Conservation (phyloP, 2,888 invertebrate species). For the Merodon equestris region DNA sequence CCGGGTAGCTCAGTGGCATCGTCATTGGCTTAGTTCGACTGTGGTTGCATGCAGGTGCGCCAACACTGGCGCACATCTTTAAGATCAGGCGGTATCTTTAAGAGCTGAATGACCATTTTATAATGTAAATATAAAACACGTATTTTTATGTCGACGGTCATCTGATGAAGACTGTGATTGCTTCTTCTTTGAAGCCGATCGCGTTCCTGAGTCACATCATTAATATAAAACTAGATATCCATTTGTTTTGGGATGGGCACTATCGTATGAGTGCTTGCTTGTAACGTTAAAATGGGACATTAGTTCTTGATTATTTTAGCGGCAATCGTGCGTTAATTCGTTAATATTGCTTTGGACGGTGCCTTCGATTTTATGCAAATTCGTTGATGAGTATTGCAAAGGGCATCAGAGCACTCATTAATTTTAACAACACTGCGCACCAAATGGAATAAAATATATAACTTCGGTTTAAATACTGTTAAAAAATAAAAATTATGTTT, state of each 20-base stretch:
- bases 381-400: too few relatives aligned
- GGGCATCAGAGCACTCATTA: too few relatives aligned
- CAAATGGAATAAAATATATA: too few relatives aligned
- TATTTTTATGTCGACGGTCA: slow-evolving; percentile 70
- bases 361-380: too few relatives aligned
- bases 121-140: slow-evolving; percentile 70
- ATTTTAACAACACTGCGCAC: too few relatives aligned
- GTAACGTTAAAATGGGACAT: slow-evolving; percentile 12
- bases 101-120: slow-evolving; percentile 65
- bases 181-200: slow-evolving; percentile 66
- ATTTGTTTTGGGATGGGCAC: not conserved
- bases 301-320: slow-evolving; percentile 5
- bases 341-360: too few relatives aligned
- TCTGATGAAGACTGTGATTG: slow-evolving; percentile 66
- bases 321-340: too few relatives aligned
- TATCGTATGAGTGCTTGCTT: not conserved
- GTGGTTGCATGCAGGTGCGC: slow-evolving; percentile 66
- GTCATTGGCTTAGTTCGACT: slow-evolving; percentile 37
- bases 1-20: slow-evolving; percentile 68
- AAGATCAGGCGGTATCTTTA: slow-evolving; percentile 62
- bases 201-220: slow-evolving; percentile 66
- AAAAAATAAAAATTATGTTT: too few relatives aligned
- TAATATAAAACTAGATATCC: not conserved
- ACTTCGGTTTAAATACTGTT: too few relatives aligned
- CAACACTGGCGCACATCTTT: slow-evolving; percentile 37